phyloP scores from a whole-genome alignment of 2,113 vertebrate species.

The Sinocyclocheilus maitianheensis region DNA sequence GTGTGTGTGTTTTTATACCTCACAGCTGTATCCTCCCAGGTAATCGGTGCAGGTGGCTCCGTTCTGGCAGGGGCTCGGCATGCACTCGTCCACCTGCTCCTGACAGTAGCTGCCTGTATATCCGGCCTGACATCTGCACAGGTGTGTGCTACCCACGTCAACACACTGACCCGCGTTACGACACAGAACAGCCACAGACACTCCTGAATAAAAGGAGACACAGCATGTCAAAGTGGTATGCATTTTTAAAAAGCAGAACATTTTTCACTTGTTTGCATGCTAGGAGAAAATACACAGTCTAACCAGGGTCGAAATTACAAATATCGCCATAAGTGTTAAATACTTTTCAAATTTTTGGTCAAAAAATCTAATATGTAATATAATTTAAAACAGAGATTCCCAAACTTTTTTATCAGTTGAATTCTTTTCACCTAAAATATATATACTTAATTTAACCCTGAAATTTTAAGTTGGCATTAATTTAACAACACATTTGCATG shows the following conservation, averaged over 20 bases:
- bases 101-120: conserved; percentile 97
- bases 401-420: too few species aligned
- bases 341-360: too few species aligned
- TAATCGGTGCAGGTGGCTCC: conserved; percentile 95
- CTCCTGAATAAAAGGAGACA: conserved; percentile 68
- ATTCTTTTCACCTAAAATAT: neutral
- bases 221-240: too few species aligned
- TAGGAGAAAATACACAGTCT: neutral
- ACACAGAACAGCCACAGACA: conserved; percentile 82
- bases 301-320: neutral
- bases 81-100: conserved; percentile 95
- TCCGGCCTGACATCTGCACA: conserved; percentile 90
- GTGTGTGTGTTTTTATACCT: conserved; percentile 72
- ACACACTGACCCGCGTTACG: conserved; percentile 89
- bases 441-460: neutral
- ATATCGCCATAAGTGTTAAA: too few species aligned
- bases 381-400: neutral
- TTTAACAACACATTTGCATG: too few species aligned
- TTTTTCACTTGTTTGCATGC: too few species aligned
- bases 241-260: too few species aligned
- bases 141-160: conserved; percentile 86
- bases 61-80: conserved; percentile 92
- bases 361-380: neutral
- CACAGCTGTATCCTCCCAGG: conserved; percentile 90
- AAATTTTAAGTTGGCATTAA: neutral